Percentiles rank a stretch among this genome's conserved stretches.
These are phyloP conservation scores for Fragum whitleyi DNA, from an alignment of 2,888 invertebrate species.

Conservation along the genomic window DNA sequence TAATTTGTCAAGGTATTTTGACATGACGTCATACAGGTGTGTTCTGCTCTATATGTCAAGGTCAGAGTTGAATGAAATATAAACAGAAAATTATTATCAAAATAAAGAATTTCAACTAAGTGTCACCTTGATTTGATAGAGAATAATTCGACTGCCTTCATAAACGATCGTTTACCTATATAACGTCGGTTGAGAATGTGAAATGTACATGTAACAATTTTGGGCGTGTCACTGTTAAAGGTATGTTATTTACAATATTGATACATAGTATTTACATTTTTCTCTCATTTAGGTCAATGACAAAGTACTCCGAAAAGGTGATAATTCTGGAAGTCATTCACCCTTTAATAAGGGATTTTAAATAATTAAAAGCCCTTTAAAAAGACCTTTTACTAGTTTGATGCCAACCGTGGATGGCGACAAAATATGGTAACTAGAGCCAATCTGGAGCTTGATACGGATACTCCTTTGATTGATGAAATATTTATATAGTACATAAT, in stretches of 20 bases:
- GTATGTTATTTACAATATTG: too few species aligned
- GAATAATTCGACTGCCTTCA: too few species aligned
- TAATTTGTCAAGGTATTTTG: slow-evolving; percentile 41
- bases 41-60: slow-evolving; percentile 33
- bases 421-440: too few species aligned
- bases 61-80: slow-evolving; percentile 21
- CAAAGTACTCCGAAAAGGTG: neutral
- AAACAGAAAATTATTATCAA: neutral
- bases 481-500: too few species aligned
- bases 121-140: slow-evolving; percentile 6
- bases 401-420: too few species aligned
- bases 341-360: neutral
- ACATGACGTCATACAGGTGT: slow-evolving; percentile 55
- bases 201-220: too few species aligned
- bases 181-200: too few species aligned
- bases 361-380: too few species aligned
- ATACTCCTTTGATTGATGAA: too few species aligned
- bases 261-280: neutral
- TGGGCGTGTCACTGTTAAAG: neutral
- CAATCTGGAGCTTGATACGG: too few species aligned
- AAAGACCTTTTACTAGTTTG: too few species aligned
- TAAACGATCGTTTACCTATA: too few species aligned
- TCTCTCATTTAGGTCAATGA: neutral
- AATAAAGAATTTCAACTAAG: neutral
- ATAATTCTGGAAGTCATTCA: neutral